phyloP scores from a whole-genome alignment of 2,797 vertebrate genomes.

The Aselliscus stoliczkanus region DNA sequence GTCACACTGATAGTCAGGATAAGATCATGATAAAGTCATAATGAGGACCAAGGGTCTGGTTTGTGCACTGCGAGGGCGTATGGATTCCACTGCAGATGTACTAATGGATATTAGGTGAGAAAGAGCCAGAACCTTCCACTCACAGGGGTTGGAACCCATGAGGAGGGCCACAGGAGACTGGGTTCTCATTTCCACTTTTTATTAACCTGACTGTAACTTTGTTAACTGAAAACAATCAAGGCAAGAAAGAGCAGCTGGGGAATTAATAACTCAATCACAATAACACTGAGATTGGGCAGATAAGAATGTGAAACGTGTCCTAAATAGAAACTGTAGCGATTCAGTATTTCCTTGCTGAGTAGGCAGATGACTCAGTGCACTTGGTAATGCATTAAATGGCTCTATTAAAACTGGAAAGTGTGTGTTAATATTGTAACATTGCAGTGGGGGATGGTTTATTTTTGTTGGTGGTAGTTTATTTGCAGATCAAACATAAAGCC shows the following conservation, averaged over 20 bases:
- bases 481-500: constrained; percentile 27
- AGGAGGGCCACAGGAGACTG: neutral
- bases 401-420: constrained; percentile 35
- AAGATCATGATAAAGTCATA: neutral
- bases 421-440: constrained; percentile 25
- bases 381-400: constrained; percentile 36
- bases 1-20: neutral
- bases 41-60: neutral
- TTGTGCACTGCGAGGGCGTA: neutral
- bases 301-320: neutral
- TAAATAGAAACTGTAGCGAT: neutral
- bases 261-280: neutral
- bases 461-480: constrained; percentile 26
- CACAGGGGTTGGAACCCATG: neutral
- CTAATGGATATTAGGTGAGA: neutral
- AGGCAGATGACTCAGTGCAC: constrained; percentile 37
- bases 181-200: neutral
- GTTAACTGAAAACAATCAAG: neutral
- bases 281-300: neutral
- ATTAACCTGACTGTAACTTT: neutral
- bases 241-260: neutral
- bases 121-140: neutral
- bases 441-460: constrained; percentile 42
- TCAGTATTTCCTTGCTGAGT: constrained; percentile 40
- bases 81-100: neutral